phyloP scores from a whole-genome alignment of 2,888 invertebrate genomes.

The Pseudolycoriella hygida region DNA sequence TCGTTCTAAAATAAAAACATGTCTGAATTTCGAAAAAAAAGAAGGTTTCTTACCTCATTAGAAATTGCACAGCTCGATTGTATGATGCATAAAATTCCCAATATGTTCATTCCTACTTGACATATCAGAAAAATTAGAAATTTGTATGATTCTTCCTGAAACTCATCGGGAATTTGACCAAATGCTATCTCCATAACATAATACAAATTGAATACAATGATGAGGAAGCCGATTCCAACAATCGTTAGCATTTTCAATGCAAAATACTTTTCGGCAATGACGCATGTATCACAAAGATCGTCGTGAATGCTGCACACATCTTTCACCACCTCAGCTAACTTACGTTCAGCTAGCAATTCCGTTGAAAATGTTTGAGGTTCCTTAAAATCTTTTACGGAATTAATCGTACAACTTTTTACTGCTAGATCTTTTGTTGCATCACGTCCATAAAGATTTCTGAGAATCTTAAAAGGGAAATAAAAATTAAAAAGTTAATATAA shows the following conservation, averaged over 20 bases:
- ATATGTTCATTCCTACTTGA: slow-evolving; percentile 23
- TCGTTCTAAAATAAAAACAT: slow-evolving; percentile 15
- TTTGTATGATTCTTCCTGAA: slow-evolving; percentile 20
- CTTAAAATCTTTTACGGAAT: too few relatives aligned
- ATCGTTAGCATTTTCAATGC: slow-evolving; percentile 23
- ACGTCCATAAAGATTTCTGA: too few relatives aligned
- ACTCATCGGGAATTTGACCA: slow-evolving; percentile 21
- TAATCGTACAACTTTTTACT: too few relatives aligned
- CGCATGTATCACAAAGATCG: slow-evolving; percentile 22
- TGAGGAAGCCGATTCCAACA: slow-evolving; percentile 23
- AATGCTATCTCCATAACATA: slow-evolving; percentile 23
- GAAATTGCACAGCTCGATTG: slow-evolving; percentile 22
- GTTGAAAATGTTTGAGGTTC: too few relatives aligned
- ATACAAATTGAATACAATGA: slow-evolving; percentile 24
- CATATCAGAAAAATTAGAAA: slow-evolving; percentile 24
- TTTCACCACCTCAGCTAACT: neutral
- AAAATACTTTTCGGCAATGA: slow-evolving; percentile 23
- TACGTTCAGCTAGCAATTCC: too few relatives aligned
- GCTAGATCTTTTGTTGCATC: too few relatives aligned
- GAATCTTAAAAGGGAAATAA: too few relatives aligned
- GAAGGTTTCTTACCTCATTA: slow-evolving; percentile 15
- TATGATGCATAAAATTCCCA: slow-evolving; percentile 22
- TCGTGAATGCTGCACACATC: slow-evolving; percentile 19
- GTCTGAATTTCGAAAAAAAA: neutral
- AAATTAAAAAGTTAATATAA: too few relatives aligned